A percentile compares a stretch with the other conserved stretches of the same genome.
Evolutionary conservation across 2,797 vertebrate species (phyloP).

Genomic region (Clarias platycephalus): DNA sequence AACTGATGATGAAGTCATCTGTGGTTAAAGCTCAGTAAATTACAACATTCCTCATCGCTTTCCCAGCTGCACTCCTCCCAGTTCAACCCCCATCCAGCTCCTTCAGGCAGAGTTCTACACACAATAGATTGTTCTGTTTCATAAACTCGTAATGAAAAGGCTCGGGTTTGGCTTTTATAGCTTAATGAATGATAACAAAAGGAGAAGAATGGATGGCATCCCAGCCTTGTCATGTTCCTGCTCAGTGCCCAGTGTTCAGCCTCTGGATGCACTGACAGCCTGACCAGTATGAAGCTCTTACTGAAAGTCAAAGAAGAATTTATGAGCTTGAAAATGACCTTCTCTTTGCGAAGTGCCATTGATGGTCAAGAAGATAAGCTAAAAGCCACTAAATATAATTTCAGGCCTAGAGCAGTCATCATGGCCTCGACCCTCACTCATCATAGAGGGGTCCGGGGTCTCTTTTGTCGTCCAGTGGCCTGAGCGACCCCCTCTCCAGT

Average conservation of each 20-base stretch:
- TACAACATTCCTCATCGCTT: constrained; percentile 73
- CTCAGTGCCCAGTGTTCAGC: not conserved
- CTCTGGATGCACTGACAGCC: not conserved
- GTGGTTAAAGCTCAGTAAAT: constrained; percentile 71
- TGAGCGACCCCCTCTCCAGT: not conserved
- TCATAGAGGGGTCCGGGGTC: constrained; percentile 21
- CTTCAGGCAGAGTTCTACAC: constrained; percentile 59
- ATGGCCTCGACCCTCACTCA: not conserved
- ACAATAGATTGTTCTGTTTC: constrained; percentile 50
- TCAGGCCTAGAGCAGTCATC: not conserved
- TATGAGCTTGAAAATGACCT: not conserved
- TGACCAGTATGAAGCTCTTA: not conserved
- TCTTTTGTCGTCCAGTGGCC: constrained; percentile 28
- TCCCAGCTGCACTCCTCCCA: constrained; percentile 66
- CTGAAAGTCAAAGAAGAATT: not conserved
- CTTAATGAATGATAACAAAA: not conserved
- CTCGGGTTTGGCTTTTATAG: not conserved
- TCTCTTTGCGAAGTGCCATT: not conserved
- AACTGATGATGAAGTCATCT: constrained; percentile 68
- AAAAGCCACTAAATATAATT: not conserved
- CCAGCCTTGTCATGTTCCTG: no score
- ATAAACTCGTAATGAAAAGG: not conserved
- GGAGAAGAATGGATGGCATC: not conserved
- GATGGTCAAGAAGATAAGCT: not conserved
- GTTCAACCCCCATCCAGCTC: not conserved